Evolutionary conservation across 2,113 vertebrate species (phyloP).

Genomic region (Neotragus pygmaeus): DNA sequence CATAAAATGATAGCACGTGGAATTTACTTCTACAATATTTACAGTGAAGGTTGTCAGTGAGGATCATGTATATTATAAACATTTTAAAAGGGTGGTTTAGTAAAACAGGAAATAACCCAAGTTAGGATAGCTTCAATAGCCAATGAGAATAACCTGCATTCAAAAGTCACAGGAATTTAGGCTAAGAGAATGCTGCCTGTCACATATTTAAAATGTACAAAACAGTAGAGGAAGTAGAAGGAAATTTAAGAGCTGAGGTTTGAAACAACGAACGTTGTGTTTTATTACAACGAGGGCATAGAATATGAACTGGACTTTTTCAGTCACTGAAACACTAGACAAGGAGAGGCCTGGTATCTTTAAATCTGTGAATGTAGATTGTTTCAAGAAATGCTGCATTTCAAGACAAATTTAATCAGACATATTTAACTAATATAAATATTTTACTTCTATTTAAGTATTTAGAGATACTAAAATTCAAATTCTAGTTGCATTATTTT

Average conservation of each 20-base stretch:
- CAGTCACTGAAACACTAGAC: slow-evolving; percentile 50
- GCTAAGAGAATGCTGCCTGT: slow-evolving; percentile 37
- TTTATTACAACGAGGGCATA: slow-evolving; percentile 54
- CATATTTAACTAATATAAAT: slow-evolving; percentile 22
- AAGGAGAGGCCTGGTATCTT: slow-evolving; percentile 4
- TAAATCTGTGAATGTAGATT: slow-evolving; percentile 37
- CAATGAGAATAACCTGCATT: slow-evolving; percentile 4
- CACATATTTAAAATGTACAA: slow-evolving; percentile 48
- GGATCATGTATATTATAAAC: not conserved
- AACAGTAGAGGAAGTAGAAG: slow-evolving; percentile 50
- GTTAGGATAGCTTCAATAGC: not conserved
- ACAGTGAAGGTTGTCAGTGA: not conserved
- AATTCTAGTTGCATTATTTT: slow-evolving; percentile 39
- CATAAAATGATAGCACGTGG: not conserved
- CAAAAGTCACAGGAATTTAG: slow-evolving; percentile 16
- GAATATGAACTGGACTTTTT: slow-evolving; percentile 9
- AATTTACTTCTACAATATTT: slow-evolving; percentile 16
- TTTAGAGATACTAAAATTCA: slow-evolving; percentile 41
- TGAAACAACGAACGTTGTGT: slow-evolving; percentile 69
- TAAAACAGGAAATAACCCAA: slow-evolving; percentile 18
- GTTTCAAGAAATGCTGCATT: slow-evolving; percentile 51
- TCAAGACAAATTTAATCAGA: slow-evolving; percentile 41
- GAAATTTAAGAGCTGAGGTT: slow-evolving; percentile 67
- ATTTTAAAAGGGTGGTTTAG: not conserved
- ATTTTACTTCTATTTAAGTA: slow-evolving; percentile 45